Base-by-base conservation (phyloP, 2,888 invertebrate species). In the Alviniconcha strummeri region DNA sequence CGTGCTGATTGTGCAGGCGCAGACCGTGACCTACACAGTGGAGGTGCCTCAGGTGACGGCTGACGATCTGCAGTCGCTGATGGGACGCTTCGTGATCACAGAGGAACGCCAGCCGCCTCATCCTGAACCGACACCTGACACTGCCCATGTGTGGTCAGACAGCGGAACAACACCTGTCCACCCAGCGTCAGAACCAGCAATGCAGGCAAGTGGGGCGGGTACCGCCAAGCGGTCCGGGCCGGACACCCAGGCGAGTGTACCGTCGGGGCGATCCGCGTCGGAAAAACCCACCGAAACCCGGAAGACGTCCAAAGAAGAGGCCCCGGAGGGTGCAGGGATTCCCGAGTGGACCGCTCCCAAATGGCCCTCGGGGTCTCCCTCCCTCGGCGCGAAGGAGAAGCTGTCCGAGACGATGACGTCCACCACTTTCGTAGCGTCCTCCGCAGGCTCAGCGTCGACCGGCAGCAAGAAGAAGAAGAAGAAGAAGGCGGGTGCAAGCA, bases 11-110 rank as follows among this genome's bases (percentile, higher is more conserved):
- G 56, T 69, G 36, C 80, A 69, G 69, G 56, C 36, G 8, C 67
- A 67, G 17, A 17, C 6, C 55, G 5, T 69, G 55, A 54, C 80
- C 54, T 69, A 80, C 80, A 13, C 54, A 69, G 80, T 80, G 80
- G 80, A 78, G 64, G 64, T 78, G 17, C 78, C 78, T 15, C 78
- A 78, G 64, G 78, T 78, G 52, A 78, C 78, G 8, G 64, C 78
- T 3, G 78, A 80, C 52, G 80, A 80, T 15, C 17, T 67, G 5
- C 67, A 80, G 9, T 5, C n/a, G 8, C n/a, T 80, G 11, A 4
- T 64, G 36, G 69, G 80, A 7, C 80, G 52, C 55, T 78, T 57
- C 52, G 11, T 64, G 36, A 52, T 78, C 64, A 56, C 60, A 15
- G 78, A 57, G 0, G 3, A 17, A 0, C 11, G 64, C 1, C 19